phyloP scores from a whole-genome alignment of 2,113 vertebrate genomes.

The Rhegmatorhina hoffmannsi region DNA sequence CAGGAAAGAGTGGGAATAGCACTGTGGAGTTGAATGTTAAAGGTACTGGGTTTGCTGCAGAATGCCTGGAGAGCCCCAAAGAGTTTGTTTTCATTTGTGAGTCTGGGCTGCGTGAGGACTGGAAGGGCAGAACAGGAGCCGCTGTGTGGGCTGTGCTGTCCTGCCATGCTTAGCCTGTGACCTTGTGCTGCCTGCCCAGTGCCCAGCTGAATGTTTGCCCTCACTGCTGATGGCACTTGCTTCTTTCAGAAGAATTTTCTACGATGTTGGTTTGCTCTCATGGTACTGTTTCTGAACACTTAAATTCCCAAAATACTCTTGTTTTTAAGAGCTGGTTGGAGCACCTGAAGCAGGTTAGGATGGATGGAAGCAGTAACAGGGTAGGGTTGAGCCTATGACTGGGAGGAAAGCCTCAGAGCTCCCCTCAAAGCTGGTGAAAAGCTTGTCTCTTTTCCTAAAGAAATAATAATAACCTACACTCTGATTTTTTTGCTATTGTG shows the following conservation, averaged over 20 bases:
- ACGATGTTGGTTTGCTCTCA: not conserved
- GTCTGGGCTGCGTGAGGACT: not conserved
- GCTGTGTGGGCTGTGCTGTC: not conserved
- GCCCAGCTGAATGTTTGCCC: not conserved
- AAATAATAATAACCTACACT: not conserved
- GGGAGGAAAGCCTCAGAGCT: not conserved
- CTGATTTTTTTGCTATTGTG: not conserved
- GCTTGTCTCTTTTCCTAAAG: not conserved
- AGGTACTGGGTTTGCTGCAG: not conserved
- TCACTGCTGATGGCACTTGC: not conserved
- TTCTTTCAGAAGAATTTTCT: not conserved
- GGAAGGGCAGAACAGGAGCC: not conserved
- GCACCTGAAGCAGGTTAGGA: not conserved
- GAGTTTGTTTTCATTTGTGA: not conserved
- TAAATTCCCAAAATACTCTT: not conserved
- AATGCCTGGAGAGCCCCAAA: not conserved
- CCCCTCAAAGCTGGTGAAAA: not conserved
- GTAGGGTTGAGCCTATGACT: not conserved
- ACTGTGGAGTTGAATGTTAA: not conserved
- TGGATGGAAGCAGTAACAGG: not conserved
- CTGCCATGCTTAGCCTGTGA: accelerated
- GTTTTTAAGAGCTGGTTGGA: not conserved
- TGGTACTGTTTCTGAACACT: not conserved
- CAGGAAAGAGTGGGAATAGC: not conserved
- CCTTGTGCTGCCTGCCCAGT: not conserved